Conservation (phyloP, 2,888 invertebrate species). For the Endomychus coccineus region DNA sequence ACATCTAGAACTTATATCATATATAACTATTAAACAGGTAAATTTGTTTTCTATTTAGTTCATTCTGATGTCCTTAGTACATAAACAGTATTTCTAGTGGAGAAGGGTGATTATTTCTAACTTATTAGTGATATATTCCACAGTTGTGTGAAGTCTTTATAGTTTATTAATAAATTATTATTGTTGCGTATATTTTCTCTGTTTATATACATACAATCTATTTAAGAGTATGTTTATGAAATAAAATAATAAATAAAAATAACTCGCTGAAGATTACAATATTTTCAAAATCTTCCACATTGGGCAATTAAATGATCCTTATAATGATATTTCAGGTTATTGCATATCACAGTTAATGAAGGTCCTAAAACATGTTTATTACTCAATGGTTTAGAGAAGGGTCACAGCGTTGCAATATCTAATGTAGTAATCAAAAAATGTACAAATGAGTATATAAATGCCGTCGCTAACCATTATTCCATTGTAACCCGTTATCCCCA, state of each 20-base stretch:
- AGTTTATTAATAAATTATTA: slow-evolving; percentile 34
- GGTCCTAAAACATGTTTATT: slow-evolving; percentile 44
- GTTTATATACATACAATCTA: slow-evolving; percentile 29
- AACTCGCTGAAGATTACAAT: slow-evolving; percentile 1
- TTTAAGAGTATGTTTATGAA: slow-evolving; percentile 33
- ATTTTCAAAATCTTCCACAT: no score
- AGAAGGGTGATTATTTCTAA: no score
- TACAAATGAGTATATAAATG: slow-evolving; percentile 49
- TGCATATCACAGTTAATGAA: slow-evolving; percentile 43
- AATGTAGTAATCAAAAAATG: slow-evolving; percentile 56
- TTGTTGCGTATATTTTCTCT: background rate
- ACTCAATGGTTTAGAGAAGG: slow-evolving; percentile 50
- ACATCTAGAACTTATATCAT: no score
- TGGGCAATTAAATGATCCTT: no score
- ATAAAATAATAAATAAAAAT: background rate
- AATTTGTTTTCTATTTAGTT: no score
- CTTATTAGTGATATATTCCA: no score
- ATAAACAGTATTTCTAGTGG: no score
- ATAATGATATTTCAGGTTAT: slow-evolving; percentile 39
- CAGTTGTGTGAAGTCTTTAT: no score
- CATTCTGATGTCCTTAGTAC: no score
- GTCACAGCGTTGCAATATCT: slow-evolving; percentile 51
- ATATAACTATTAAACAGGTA: no score
- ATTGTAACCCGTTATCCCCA: slow-evolving; percentile 56
- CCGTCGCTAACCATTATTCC: slow-evolving; percentile 56